Evolutionary conservation across 2,113 vertebrate species (phyloP).

Genomic region (Proterorhinus semilunaris): DNA sequence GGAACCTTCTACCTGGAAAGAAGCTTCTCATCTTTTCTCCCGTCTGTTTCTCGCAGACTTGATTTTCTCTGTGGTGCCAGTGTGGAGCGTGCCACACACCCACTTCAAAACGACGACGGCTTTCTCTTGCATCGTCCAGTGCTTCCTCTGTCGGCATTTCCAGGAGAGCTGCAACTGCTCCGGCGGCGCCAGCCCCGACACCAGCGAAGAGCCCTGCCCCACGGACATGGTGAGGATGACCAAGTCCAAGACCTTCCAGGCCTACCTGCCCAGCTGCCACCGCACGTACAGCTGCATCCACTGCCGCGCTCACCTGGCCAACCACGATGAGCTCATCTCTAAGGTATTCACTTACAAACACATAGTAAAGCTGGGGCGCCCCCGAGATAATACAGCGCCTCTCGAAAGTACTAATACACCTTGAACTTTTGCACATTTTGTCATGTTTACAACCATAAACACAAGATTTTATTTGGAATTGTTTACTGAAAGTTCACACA

Average conservation of each 20-base stretch:
- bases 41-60: slow-evolving; percentile 74
- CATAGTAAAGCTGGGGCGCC: too few relatives aligned
- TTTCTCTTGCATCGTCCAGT: slow-evolving; percentile 94
- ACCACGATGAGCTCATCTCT: slow-evolving; percentile 88
- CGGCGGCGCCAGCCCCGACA: slow-evolving; percentile 87
- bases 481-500: too few relatives aligned
- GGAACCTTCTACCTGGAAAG: neutral
- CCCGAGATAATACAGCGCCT: too few relatives aligned
- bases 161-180: slow-evolving; percentile 87
- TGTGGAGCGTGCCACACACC: slow-evolving; percentile 94
- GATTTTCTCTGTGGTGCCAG: slow-evolving; percentile 84
- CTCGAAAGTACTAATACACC: too few relatives aligned
- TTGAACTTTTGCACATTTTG: too few relatives aligned
- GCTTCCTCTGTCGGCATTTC: slow-evolving; percentile 94
- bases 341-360: too few relatives aligned
- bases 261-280: slow-evolving; percentile 94
- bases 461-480: too few relatives aligned
- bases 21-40: neutral
- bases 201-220: slow-evolving; percentile 80
- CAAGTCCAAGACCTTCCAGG: slow-evolving; percentile 98
- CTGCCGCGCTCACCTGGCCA: slow-evolving; percentile 97
- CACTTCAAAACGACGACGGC: slow-evolving; percentile 91
- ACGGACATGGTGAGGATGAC: slow-evolving; percentile 99
- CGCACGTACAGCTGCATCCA: slow-evolving; percentile 99
- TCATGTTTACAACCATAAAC: too few relatives aligned